These are phyloP conservation scores for Recurvirostra avosetta DNA, from an alignment of 2,113 vertebrate species.

Conservation along the genomic window DNA sequence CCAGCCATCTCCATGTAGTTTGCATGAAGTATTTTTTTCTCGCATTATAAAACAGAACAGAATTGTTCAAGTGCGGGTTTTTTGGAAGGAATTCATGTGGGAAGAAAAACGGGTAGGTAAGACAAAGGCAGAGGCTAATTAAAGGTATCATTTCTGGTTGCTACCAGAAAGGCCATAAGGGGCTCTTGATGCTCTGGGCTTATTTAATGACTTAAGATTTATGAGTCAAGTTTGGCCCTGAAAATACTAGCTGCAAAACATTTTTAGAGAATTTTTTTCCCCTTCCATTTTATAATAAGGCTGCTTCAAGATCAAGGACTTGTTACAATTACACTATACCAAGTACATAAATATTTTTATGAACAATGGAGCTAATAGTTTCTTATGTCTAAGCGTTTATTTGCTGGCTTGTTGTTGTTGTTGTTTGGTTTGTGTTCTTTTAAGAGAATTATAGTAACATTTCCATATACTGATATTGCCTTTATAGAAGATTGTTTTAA, in stretches of 20 bases:
- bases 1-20: neutral
- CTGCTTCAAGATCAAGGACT: neutral
- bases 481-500: neutral
- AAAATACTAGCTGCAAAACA: neutral
- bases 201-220: neutral
- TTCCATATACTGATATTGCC: neutral
- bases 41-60: neutral
- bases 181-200: neutral
- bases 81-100: neutral
- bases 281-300: neutral
- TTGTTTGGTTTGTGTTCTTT: neutral
- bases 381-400: accelerated
- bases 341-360: neutral
- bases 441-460: neutral
- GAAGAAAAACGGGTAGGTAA: neutral
- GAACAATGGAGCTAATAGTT: neutral
- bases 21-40: neutral
- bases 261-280: neutral
- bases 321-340: neutral
- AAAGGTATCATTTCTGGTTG: neutral
- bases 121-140: neutral
- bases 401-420: neutral
- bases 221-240: neutral
- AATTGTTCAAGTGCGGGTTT: neutral
- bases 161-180: neutral